Evolutionary conservation across 64 coral and sea anemone species (phyloP), one percentile per base, ranked within the genome.

Genomic region (Pocillopora damicornis): DNA sequence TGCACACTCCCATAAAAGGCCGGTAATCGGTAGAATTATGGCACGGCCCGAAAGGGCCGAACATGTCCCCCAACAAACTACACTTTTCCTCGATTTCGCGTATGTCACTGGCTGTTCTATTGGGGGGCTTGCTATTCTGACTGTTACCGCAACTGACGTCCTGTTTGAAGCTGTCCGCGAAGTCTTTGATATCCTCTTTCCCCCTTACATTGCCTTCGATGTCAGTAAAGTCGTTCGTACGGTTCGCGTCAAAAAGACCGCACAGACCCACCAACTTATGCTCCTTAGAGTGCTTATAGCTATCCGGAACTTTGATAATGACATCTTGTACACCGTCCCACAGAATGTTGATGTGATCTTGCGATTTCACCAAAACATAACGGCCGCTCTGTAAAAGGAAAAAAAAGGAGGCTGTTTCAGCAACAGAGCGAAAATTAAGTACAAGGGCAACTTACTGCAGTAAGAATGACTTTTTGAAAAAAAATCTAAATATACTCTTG

Each of bases 221-320:
- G 12, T 90, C 83, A 15, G 84, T 38, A 58, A 94, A 92, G 37
- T 98, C 95, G 77, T 98, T 98, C 10, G 34, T 69, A 59, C 58
- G 25, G 17, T 98, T 87, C 17, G 83, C 92, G 79, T 98, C 95
- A 60, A 88, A 98, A 37, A 90, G 89, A 87, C 95, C 95, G 56
- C 95, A 98, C 14, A 98, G 76, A 87, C 95, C 95, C n/a, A 87
- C 15, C 25, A 89, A 71, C 35, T 77, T 76, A 25, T 90, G 82
- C 15, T 77, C 61, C 16, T 87, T 58, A 57, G 79, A 78, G 9
- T 84, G 78, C 71, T 94, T 89, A 71, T 93, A 94, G 15, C 71
- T 61, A 0, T 89, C 87, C 34, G 95, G 92, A 26, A 98, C 72
- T 67, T 92, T 82, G 35, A 98, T 76, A 1, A 94, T 94, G 2